A percentile compares a stretch with the other conserved stretches of the same genome.
phyloP scores from a whole-genome alignment of 2,888 invertebrate genomes.

The Apantesis nais region DNA sequence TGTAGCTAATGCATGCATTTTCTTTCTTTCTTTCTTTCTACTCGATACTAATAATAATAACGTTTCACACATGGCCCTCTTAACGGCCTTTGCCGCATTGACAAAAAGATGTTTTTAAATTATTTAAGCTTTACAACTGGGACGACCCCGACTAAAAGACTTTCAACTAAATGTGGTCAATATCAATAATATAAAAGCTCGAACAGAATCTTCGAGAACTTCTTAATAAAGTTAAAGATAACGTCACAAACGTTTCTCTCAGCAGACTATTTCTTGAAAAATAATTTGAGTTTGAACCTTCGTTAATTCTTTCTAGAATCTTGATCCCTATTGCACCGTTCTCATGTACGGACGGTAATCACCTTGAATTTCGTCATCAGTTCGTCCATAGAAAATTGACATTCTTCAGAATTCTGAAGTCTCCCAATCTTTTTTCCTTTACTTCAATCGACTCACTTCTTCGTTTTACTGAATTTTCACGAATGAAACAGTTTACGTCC shows the following conservation, averaged over 20 bases:
- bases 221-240: constrained; percentile 9
- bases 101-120: constrained; percentile 6
- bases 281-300: constrained; percentile 5
- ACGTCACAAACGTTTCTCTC: background rate
- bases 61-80: background rate
- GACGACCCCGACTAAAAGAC: background rate
- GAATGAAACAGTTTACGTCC: too few species aligned
- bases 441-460: too few species aligned
- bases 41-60: background rate
- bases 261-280: constrained; percentile 3
- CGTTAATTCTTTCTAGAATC: background rate
- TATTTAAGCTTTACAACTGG: constrained; percentile 12
- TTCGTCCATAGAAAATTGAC: constrained; percentile 10
- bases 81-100: background rate
- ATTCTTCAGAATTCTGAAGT: too few species aligned
- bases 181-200: constrained; percentile 8
- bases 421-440: too few species aligned
- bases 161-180: constrained; percentile 8
- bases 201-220: background rate
- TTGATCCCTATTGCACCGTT: too few species aligned
- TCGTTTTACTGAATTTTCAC: too few species aligned
- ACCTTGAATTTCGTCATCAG: background rate
- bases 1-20: too few species aligned
- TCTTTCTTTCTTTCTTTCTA: too few species aligned
- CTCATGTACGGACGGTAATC: too few species aligned